These are phyloP conservation scores for Cyclopterus lumpus DNA, from an alignment of 2,797 vertebrate species.

Conservation along the genomic window DNA sequence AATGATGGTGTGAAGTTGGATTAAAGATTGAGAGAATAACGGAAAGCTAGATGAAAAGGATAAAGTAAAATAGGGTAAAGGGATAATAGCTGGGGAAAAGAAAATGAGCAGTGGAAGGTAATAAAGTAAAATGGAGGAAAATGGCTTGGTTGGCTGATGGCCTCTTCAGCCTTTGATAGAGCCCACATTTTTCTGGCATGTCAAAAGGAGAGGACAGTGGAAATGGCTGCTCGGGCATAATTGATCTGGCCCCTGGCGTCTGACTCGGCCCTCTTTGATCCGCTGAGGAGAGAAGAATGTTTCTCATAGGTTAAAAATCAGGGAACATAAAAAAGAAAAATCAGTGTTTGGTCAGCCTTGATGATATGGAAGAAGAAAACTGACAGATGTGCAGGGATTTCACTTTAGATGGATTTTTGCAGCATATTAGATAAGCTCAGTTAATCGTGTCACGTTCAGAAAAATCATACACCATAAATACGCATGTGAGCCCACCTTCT, in stretches of 20 bases:
- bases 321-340: slow-evolving; percentile 38
- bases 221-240: slow-evolving; percentile 78
- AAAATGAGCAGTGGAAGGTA: slow-evolving; percentile 63
- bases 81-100: slow-evolving; percentile 65
- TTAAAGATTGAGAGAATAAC: slow-evolving; percentile 44
- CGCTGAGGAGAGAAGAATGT: slow-evolving; percentile 67
- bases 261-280: slow-evolving; percentile 75
- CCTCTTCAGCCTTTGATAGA: slow-evolving; percentile 68
- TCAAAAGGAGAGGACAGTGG: slow-evolving; percentile 74
- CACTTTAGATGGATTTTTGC: slow-evolving; percentile 14
- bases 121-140: slow-evolving; percentile 66
- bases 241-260: slow-evolving; percentile 79
- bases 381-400: slow-evolving; percentile 33
- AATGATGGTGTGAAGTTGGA: slow-evolving; percentile 45
- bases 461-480: not conserved
- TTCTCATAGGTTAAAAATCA: slow-evolving; percentile 64
- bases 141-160: slow-evolving; percentile 65
- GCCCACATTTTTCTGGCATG: slow-evolving; percentile 72
- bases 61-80: slow-evolving; percentile 41
- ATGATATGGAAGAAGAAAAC: slow-evolving; percentile 41
- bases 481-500: not conserved
- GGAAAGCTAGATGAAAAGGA: slow-evolving; percentile 38
- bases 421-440: not conserved
- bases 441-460: not conserved
- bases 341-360: slow-evolving; percentile 34